Evolutionary conservation across 2,888 invertebrate species (phyloP).

Genomic region (Tiliacea citrago): DNA sequence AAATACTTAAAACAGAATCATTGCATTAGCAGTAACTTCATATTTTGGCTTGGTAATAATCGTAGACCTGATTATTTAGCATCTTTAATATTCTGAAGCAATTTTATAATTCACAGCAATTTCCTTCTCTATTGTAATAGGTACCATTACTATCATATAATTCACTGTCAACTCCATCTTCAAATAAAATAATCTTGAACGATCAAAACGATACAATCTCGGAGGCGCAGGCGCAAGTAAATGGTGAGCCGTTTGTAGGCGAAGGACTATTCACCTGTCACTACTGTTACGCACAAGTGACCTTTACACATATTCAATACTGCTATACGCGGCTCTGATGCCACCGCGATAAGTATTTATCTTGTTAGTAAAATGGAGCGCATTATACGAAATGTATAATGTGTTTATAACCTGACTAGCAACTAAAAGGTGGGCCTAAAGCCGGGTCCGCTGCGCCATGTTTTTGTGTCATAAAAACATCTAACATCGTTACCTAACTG

Average conservation of each 20-base stretch:
- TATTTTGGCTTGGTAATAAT: too few relatives aligned
- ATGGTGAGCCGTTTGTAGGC: constrained; percentile 57
- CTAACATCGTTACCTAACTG: too few relatives aligned
- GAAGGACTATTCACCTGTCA: constrained; percentile 62
- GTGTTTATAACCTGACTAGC: constrained; percentile 13
- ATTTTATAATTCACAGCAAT: too few relatives aligned
- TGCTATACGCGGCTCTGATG: constrained; percentile 31
- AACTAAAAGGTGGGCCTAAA: too few relatives aligned
- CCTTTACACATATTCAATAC: constrained; percentile 55
- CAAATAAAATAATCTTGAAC: constrained; percentile 43
- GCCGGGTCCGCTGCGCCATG: too few relatives aligned
- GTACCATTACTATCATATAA: neutral
- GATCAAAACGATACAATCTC: constrained; percentile 52
- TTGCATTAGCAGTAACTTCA: too few relatives aligned
- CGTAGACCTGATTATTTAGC: too few relatives aligned
- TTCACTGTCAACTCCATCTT: constrained; percentile 5
- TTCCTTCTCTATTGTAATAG: too few relatives aligned
- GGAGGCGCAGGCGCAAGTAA: constrained; percentile 50
- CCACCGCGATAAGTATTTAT: constrained; percentile 33
- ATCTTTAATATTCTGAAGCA: too few relatives aligned
- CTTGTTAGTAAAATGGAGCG: constrained; percentile 47
- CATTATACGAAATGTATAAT: constrained; percentile 2
- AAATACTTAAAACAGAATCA: too few relatives aligned
- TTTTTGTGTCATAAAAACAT: too few relatives aligned
- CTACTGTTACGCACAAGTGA: constrained; percentile 54